A percentile compares a stretch with the other conserved stretches of the same genome.
Conservation (phyloP, 2,888 invertebrate species). For the Pheosia tremula region DNA sequence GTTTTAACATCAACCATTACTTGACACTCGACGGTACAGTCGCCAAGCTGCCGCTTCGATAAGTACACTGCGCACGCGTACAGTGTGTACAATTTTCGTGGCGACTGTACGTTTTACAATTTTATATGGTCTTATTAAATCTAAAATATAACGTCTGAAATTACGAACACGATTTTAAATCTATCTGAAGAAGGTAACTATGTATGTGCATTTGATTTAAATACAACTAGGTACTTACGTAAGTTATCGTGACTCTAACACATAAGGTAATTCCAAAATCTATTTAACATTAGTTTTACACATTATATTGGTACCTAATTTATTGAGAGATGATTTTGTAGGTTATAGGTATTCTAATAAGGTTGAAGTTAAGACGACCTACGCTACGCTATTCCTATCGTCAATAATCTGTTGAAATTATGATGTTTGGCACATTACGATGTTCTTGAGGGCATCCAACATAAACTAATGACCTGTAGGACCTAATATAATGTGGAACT, state of each 20-base stretch:
- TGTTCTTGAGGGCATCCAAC: conserved; percentile 29
- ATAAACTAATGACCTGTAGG: conserved; percentile 31
- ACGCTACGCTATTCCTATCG: conserved; percentile 49
- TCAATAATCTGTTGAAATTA: conserved; percentile 36
- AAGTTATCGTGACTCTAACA: conserved; percentile 64
- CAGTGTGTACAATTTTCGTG: conserved; percentile 15
- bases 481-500: conserved; percentile 39
- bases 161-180: conserved; percentile 71
- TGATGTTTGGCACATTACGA: conserved; percentile 68
- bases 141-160: conserved; percentile 68
- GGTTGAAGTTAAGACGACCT: conserved; percentile 26
- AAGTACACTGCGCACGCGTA: background rate
- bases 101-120: conserved; percentile 38
- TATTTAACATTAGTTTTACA: conserved; percentile 49
- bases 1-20: conserved; percentile 59
- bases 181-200: conserved; percentile 57
- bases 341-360: conserved; percentile 20
- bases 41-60: conserved; percentile 29
- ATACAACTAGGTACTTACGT: conserved; percentile 43
- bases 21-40: conserved; percentile 59
- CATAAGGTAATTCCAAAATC: conserved; percentile 54
- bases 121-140: conserved; percentile 50
- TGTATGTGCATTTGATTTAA: conserved; percentile 60
- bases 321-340: conserved; percentile 29
- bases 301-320: conserved; percentile 29